phyloP scores from a whole-genome alignment of 1,140 invertebrate genomes.

The Samia ricini region DNA sequence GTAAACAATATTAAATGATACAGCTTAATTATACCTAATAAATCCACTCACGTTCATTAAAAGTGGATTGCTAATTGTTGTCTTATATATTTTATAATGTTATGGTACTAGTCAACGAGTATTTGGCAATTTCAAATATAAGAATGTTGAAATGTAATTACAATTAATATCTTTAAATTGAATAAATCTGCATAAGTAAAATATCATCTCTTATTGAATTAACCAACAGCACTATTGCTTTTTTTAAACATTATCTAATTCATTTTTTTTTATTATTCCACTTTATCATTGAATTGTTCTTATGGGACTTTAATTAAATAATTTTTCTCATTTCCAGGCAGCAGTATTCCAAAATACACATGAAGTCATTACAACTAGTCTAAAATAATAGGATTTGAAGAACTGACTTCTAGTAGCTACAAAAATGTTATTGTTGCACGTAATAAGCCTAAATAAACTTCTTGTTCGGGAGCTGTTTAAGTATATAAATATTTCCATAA shows the following conservation, averaged over 20 bases:
- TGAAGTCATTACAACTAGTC: constrained; percentile 69
- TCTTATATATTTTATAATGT: constrained; percentile 29
- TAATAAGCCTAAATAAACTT: constrained; percentile 66
- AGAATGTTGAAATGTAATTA: constrained; percentile 66
- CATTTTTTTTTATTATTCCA: background rate
- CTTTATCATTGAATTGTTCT: background rate
- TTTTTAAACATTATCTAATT: constrained; percentile 2
- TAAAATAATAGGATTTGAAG: constrained; percentile 67
- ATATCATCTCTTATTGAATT: constrained; percentile 52
- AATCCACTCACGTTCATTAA: background rate
- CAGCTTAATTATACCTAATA: background rate
- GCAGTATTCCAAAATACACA: constrained; percentile 76
- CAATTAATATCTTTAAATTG: constrained; percentile 59
- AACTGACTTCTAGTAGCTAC: constrained; percentile 50
- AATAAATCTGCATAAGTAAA: constrained; percentile 69
- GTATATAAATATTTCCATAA: constrained; percentile 38
- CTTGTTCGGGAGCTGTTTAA: constrained; percentile 33
- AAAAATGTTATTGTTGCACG: constrained; percentile 33
- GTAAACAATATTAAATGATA: background rate
- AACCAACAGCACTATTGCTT: constrained; percentile 18
- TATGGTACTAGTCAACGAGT: constrained; percentile 70
- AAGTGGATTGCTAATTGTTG: background rate
- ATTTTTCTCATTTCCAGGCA: constrained; percentile 69
- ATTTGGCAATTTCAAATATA: constrained; percentile 62
- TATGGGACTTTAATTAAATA: background rate